Base-by-base conservation (phyloP, 2,797 vertebrate species). In the Channallabes apus region DNA sequence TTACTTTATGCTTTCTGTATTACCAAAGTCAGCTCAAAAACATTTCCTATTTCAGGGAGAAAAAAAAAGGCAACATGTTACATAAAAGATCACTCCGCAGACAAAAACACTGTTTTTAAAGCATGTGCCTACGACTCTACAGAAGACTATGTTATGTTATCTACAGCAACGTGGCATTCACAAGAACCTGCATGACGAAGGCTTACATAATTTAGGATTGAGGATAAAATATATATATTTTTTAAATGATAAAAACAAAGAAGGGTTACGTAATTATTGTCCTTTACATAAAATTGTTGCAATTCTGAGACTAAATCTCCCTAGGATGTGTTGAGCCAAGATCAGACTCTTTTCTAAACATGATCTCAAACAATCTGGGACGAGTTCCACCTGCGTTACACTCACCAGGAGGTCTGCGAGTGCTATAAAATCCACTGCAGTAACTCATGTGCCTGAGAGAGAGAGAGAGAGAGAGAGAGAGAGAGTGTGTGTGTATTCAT, bases 381-480 rank as follows among this genome's bases (percentile, higher is more conserved):
- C 11, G 35, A 41, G 35, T 41, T 41, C 41, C 71, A 73, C 14
- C 71, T 51, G 38, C 1, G 11, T 51, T 69, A 27, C 20, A 69
- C 24, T 54, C 46, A 76, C 46, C 72, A 54, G 46, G n/a, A 56
- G 27, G 15, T 56, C 80, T 32, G 35, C 18, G 22, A 56, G 83
- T 29, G 35, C 51, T 61, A 38, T 61, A 22, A 54, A 54, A 54
- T 54, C 12, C 12, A 54, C 51, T 54, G 51, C 51, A 54, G 51
- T 54, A 14, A 54, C 12, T 54, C 58, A 15, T n/a, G 3, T 75
- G 46, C 58, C 12, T 20, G 59, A 64, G 72, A 80, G 71, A 32
- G n/a, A n/a, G 62, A 32, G n/a, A n/a, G 62, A 32, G n/a, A n/a
- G 62, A 32, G n/a, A n/a, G 62, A n/a, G 59, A 64, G 72, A 80